Percentiles rank a stretch among this genome's conserved stretches.
Conservation (phyloP, 2,113 vertebrate genomes). For the Catharus fuscescens region DNA sequence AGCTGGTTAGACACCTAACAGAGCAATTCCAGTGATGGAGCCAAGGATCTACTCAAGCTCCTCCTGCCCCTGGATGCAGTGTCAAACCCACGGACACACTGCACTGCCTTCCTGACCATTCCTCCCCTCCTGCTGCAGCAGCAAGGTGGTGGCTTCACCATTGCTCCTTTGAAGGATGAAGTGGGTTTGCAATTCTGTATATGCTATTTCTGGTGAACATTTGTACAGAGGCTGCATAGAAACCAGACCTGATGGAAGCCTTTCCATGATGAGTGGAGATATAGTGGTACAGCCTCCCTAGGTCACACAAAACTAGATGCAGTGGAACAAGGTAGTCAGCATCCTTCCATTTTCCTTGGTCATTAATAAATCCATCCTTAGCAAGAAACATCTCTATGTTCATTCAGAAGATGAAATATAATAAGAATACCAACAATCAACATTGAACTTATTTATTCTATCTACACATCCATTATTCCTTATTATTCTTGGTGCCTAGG, state of each 20-base stretch:
- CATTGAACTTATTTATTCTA: background rate
- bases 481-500: background rate
- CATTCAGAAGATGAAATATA: background rate
- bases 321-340: background rate
- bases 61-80: background rate
- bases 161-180: background rate
- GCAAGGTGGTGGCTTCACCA: background rate
- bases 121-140: background rate
- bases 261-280: background rate
- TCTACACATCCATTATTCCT: background rate
- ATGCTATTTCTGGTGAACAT: background rate
- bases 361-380: background rate
- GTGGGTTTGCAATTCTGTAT: background rate
- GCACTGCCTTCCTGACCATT: accelerated
- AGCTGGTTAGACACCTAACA: background rate
- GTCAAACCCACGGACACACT: background rate
- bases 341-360: background rate
- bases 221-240: background rate
- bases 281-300: background rate
- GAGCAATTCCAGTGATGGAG: background rate
- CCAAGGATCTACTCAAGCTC: background rate
- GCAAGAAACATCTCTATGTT: background rate
- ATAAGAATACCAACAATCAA: background rate
- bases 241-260: background rate
- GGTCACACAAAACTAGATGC: background rate